Conservation (phyloP, 2,888 invertebrate genomes). For the Drosophila siamana region DNA sequence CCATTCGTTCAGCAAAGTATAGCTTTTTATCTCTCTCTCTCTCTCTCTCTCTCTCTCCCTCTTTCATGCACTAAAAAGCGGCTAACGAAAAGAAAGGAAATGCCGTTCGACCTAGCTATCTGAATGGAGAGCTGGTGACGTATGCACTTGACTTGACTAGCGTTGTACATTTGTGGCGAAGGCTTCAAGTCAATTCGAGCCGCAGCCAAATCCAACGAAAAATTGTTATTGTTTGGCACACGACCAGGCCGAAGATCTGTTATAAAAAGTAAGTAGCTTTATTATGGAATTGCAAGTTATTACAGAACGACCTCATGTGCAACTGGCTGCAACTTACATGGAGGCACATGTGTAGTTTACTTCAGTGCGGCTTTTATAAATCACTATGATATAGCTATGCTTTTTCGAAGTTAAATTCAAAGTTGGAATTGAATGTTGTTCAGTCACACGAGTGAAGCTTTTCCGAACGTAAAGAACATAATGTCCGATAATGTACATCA, state of each 20-base stretch:
- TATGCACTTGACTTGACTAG: slow-evolving; percentile 76
- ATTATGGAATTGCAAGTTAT: slow-evolving; percentile 79
- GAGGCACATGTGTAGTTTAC: slow-evolving; percentile 59
- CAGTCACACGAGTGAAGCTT: no score
- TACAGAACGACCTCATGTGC: slow-evolving; percentile 42
- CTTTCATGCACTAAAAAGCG: slow-evolving; percentile 60
- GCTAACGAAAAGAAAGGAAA: slow-evolving; percentile 37
- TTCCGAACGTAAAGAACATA: no score
- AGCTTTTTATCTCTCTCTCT: slow-evolving; percentile 10
- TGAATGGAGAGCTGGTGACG: slow-evolving; percentile 60
- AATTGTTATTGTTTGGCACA: slow-evolving; percentile 54
- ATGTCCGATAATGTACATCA: no score
- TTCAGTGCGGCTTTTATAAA: slow-evolving; percentile 47
- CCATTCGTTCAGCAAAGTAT: slow-evolving; percentile 55
- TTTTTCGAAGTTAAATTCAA: no score
- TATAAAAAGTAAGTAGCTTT: slow-evolving; percentile 72
- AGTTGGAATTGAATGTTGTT: no score
- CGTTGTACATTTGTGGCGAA: slow-evolving; percentile 74
- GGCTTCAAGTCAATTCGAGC: slow-evolving; percentile 63
- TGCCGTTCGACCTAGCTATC: slow-evolving; percentile 15
- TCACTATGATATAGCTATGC: slow-evolving; percentile 23
- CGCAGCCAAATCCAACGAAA: slow-evolving; percentile 67
- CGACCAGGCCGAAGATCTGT: slow-evolving; percentile 2
- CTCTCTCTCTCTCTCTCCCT: no score
- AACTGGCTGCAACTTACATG: slow-evolving; percentile 6